A percentile compares a stretch with the other conserved stretches of the same genome.
These are phyloP conservation scores for Telmatochromis sp. DNA, from an alignment of 2,113 vertebrate species.

Conservation along the genomic window DNA sequence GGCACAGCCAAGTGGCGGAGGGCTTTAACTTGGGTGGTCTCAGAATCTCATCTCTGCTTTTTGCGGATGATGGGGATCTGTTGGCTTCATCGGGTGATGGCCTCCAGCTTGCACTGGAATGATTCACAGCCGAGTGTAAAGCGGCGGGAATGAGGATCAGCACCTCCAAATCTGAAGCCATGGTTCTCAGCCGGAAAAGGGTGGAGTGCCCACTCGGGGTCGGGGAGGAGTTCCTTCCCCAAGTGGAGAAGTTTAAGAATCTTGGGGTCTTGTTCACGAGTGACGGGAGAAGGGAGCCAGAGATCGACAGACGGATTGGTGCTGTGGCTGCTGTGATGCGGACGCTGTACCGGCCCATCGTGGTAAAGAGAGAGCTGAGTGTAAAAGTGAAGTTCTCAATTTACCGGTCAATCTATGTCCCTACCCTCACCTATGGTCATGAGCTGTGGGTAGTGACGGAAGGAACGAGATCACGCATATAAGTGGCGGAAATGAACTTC, in stretches of 20 bases:
- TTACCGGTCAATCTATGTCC: not conserved
- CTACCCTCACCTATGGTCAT: not conserved
- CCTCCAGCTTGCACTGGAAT: not conserved
- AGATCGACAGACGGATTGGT: not conserved
- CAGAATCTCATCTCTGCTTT: not conserved
- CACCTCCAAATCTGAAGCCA: not conserved
- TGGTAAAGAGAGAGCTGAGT: not conserved
- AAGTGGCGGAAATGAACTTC: not conserved
- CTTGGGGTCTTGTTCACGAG: not conserved
- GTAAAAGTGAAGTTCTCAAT: not conserved
- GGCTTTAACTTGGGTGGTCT: not conserved
- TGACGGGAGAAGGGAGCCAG: not conserved
- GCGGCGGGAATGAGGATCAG: not conserved
- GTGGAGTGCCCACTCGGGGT: not conserved
- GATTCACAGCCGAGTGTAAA: not conserved
- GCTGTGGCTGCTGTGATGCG: not conserved
- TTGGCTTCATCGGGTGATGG: not conserved
- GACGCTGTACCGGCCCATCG: rapidly evolving
- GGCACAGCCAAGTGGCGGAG: not conserved
- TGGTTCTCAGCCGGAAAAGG: not conserved
- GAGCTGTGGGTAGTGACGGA: not conserved
- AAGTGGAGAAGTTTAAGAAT: not conserved
- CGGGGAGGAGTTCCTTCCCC: not conserved
- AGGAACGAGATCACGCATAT: not conserved
- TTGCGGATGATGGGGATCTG: not conserved